phyloP scores from a whole-genome alignment of 2,797 vertebrate species.

The Aulostomus chinensis region DNA sequence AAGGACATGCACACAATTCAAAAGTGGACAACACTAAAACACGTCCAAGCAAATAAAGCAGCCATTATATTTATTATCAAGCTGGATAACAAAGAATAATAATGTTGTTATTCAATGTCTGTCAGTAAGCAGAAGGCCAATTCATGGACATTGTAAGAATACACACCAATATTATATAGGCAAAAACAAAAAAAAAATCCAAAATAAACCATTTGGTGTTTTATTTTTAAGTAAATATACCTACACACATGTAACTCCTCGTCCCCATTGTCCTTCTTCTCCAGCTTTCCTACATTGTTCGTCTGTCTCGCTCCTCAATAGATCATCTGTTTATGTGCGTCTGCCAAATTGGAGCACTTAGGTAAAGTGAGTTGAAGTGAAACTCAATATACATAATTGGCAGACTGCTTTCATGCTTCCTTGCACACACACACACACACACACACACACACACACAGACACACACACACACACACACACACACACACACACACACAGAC shows the following conservation, averaged over 20 bases:
- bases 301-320: slow-evolving; percentile 55
- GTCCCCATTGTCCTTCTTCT: slow-evolving; percentile 44
- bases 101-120: neutral
- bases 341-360: slow-evolving; percentile 80
- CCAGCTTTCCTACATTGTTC: no score
- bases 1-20: neutral
- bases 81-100: neutral
- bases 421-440: slow-evolving; percentile 11
- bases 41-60: neutral
- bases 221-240: no score
- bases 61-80: neutral
- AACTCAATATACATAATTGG: slow-evolving; percentile 76
- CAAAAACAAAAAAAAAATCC: slow-evolving; percentile 1
- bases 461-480: slow-evolving; percentile 3
- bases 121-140: neutral
- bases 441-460: slow-evolving; percentile 8
- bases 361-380: slow-evolving; percentile 77
- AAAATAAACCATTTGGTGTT: neutral
- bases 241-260: slow-evolving; percentile 11
- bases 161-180: slow-evolving; percentile 10
- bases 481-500: neutral
- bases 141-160: slow-evolving; percentile 15
- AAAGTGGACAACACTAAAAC: neutral
- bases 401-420: slow-evolving; percentile 52
- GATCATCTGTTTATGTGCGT: slow-evolving; percentile 77